phyloP scores from a whole-genome alignment of 1,140 invertebrate genomes.

The Ylistrum balloti region DNA sequence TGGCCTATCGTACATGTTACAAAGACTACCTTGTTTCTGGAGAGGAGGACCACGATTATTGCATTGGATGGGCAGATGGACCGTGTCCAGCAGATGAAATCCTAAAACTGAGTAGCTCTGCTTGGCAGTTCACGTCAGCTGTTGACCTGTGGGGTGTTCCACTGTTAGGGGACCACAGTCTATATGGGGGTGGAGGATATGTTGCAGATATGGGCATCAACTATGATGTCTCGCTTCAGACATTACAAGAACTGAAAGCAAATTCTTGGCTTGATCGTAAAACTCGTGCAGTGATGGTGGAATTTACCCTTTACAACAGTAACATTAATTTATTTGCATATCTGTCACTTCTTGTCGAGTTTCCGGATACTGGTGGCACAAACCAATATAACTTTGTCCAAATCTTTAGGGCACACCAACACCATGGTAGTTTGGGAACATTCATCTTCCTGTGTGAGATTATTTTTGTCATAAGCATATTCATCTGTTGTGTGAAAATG shows the following conservation, averaged over 20 bases:
- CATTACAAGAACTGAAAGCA: conserved; percentile 76
- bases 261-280: conserved; percentile 82
- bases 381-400: conserved; percentile 55
- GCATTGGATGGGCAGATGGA: conserved; percentile 57
- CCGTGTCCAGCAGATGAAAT: conserved; percentile 53
- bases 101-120: conserved; percentile 46
- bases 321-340: conserved; percentile 69
- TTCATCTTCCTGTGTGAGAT: conserved; percentile 60
- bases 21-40: conserved; percentile 50
- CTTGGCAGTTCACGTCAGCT: conserved; percentile 63
- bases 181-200: conserved; percentile 66
- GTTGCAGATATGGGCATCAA: conserved; percentile 63
- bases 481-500: conserved; percentile 54
- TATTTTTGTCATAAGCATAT: conserved; percentile 48
- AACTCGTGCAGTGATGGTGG: conserved; percentile 83
- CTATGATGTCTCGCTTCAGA: conserved; percentile 49
- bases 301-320: conserved; percentile 84
- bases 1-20: conserved; percentile 48
- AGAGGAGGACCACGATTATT: conserved; percentile 56
- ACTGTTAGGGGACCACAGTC: conserved; percentile 48
- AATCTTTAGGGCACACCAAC: conserved; percentile 57
- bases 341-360: conserved; percentile 76
- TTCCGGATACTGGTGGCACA: conserved; percentile 81
- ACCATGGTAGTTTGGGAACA: conserved; percentile 53
- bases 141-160: conserved; percentile 61